phyloP scores from a whole-genome alignment of 1,140 invertebrate genomes.

The Drosophila guanche region DNA sequence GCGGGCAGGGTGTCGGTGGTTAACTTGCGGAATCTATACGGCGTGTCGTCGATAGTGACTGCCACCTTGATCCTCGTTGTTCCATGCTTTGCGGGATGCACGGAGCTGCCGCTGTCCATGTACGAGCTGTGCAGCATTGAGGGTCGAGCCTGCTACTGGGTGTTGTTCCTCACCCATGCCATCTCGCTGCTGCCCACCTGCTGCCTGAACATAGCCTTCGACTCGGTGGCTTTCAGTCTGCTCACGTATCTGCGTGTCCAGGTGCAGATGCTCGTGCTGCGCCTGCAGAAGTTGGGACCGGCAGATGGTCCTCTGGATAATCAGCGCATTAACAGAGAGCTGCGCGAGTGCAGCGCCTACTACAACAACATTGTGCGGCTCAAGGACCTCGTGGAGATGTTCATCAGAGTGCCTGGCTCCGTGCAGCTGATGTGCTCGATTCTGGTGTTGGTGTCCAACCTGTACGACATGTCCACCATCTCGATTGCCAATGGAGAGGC shows the following conservation, averaged over 20 bases:
- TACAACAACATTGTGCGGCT: slow-evolving; percentile 54
- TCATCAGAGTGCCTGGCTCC: slow-evolving; percentile 60
- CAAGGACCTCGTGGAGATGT: slow-evolving; percentile 52
- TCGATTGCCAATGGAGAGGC: slow-evolving; percentile 24
- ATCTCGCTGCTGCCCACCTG: slow-evolving; percentile 55
- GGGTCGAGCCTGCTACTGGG: slow-evolving; percentile 31
- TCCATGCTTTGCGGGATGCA: slow-evolving; percentile 27
- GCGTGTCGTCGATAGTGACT: slow-evolving; percentile 25
- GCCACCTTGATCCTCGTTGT: slow-evolving; percentile 35
- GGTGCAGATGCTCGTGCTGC: slow-evolving; percentile 51
- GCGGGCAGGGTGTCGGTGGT: slow-evolving; percentile 7
- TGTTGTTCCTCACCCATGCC: slow-evolving; percentile 51
- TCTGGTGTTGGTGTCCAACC: slow-evolving; percentile 70
- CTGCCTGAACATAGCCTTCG: slow-evolving; percentile 68
- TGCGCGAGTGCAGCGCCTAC: slow-evolving; percentile 52
- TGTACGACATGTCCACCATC: slow-evolving; percentile 65
- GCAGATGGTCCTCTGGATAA: slow-evolving; percentile 7
- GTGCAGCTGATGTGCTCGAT: slow-evolving; percentile 69
- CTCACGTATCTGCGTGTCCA: slow-evolving; percentile 55
- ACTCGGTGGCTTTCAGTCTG: slow-evolving; percentile 51
- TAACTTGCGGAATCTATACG: slow-evolving; percentile 54
- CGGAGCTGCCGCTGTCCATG: slow-evolving; percentile 53
- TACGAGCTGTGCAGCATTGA: slow-evolving; percentile 53
- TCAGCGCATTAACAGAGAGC: slow-evolving; percentile 19
- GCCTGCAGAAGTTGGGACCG: slow-evolving; percentile 50